Base-by-base conservation (phyloP, 2,113 vertebrate genomes). In the Stigmatopora nigra region DNA sequence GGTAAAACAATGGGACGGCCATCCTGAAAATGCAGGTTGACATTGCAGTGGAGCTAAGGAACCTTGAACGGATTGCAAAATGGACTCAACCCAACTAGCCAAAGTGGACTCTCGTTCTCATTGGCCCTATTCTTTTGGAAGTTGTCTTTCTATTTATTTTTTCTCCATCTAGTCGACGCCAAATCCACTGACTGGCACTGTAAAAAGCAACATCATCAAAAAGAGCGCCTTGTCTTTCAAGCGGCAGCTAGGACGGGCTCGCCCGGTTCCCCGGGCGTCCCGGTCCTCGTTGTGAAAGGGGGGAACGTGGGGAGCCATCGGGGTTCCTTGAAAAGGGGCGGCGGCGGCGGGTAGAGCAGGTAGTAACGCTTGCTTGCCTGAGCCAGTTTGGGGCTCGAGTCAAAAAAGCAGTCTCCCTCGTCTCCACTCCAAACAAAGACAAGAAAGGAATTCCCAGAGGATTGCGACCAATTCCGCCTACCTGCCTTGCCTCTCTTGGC, bases 371-470 rank as follows among this genome's bases (percentile, higher is more conserved):
- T 25, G 60, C 25, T 13, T 61, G 60, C n/a, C n/a, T n/a, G n/a
- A n/a, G n/a, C n/a, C n/a, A 46, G 64, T 41, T 57, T 51, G 48
- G 56, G 56, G 59, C 17, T 60, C 10, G 53, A 44, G n/a, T 65
- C 25, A 35, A 61, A 71, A 71, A 70, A 73, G 61, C 25, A 62
- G 10, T 36, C 63, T 44, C 60, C 25, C 48, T 52, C 13, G 31
- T 61, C n/a, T 22, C 44, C 16, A 52, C 10, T 48, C 71, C 72
- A 77, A 83, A 82, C 78, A 84, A 82, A 84, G 71, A 71, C 82
- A 82, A 85, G 79, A 86, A 82, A 88, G 83, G 62, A 82, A 84
- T 78, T 75, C 86, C 77, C 84, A 64, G 55, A 73, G 78, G 86
- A 81, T 61, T 63, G 69, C 20, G 76, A 65, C 77, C 82, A 67